A percentile compares a stretch with the other conserved stretches of the same genome.
These are phyloP conservation scores for Drymodes brunneopygia DNA, from an alignment of 2,113 vertebrate genomes.

Conservation along the genomic window DNA sequence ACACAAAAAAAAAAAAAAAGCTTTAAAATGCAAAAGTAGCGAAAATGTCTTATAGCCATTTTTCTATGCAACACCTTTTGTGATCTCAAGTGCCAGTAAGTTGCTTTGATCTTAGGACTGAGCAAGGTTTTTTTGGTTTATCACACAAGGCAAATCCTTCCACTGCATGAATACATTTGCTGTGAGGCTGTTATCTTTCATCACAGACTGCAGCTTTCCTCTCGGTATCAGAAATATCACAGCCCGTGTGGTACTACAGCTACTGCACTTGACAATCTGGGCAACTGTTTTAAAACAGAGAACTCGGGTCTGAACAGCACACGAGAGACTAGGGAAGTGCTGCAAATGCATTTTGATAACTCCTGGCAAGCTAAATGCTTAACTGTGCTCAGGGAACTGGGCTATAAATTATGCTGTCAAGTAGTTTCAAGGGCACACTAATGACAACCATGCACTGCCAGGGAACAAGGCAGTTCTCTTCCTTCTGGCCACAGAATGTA, in stretches of 20 bases:
- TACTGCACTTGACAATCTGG: background rate
- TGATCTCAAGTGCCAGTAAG: background rate
- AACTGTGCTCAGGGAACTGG: background rate
- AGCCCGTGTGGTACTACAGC: background rate
- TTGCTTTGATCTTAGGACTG: background rate
- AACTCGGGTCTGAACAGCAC: background rate
- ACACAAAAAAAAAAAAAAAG: background rate
- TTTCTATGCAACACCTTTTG: background rate
- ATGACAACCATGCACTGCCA: background rate
- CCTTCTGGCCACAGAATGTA: background rate
- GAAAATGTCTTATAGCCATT: background rate
- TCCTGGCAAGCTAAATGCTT: slow-evolving; percentile 3
- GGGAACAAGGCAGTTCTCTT: background rate
- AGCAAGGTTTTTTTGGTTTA: background rate
- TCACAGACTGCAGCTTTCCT: background rate
- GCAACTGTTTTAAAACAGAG: background rate
- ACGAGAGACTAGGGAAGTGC: background rate
- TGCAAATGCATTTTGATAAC: slow-evolving; percentile 14
- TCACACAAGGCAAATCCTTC: background rate
- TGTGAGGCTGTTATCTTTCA: background rate
- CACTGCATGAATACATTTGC: background rate
- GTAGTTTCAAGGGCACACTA: slow-evolving; percentile 7
- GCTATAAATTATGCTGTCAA: slow-evolving; percentile 17
- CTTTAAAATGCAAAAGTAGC: background rate
- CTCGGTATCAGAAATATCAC: background rate